Base-by-base conservation (phyloP, 2,113 vertebrate genomes). In the Barnardius zonarius region DNA sequence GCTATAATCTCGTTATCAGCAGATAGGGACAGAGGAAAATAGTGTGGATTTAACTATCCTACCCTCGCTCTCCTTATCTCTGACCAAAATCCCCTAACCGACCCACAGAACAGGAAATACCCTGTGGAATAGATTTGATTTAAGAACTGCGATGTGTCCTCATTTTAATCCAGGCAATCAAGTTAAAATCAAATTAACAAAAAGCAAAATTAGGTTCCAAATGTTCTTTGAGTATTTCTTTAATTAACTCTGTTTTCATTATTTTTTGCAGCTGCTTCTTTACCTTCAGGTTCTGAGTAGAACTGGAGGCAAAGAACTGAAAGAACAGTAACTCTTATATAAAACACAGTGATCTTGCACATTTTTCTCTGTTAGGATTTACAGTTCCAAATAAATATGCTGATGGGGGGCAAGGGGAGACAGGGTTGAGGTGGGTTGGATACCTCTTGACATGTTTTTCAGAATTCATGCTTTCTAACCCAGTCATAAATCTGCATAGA, bases 181-280 rank as follows among this genome's bases (percentile, higher is more conserved):
- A 81, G 59, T 87, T 79, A 83, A 92, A 95, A 90, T 86, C 80
- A 96, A 92, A 93, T 88, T 90, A 95, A 88, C 24, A 46, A 69
- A 86, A 57, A 93, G 54, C 57, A 94, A 86, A 95, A 86, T 55
- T 57, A 69, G 24, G 28, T 28, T 54, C 48, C 84, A 93, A 90
- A 88, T 93, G 54, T 89, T 95, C 70, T 91, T 76, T 84, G 49
- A 90, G 63, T 83, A 75, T 82, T 93, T 88, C 76, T 87, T 92
- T 83, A 73, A 85, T 84, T 94, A 88, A 86, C 39, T 94, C 35
- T 76, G 22, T 72, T 85, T 92, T 90, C 28, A 37, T 93, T 90
- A 16, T 52, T 79, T 72, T 92, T 93, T 88, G 27, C 69, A 93
- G 86, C 81, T 93, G 85, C 70, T 92, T 92, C 52, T 75, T 4